Evolutionary conservation across 2,113 vertebrate species (phyloP).

Genomic region (Trogon melanurus): DNA sequence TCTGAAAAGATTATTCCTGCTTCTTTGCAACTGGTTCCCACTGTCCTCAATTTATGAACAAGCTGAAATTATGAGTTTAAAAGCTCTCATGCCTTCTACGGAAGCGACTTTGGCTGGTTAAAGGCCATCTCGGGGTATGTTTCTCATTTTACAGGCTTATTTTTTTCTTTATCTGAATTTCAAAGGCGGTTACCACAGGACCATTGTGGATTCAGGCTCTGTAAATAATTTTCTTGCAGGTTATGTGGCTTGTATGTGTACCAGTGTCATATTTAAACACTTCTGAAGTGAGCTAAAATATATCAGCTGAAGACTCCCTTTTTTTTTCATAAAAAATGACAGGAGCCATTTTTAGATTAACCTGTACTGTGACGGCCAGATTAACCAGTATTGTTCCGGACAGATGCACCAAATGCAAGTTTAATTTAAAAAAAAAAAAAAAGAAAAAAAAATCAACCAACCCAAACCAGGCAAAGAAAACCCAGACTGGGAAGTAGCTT

Average conservation of each 20-base stretch:
- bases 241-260: background rate
- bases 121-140: background rate
- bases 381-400: background rate
- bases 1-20: conserved; percentile 59
- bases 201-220: background rate
- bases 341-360: background rate
- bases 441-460: background rate
- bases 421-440: background rate
- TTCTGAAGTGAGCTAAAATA: background rate
- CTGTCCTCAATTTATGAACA: conserved; percentile 42
- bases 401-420: background rate
- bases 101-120: background rate
- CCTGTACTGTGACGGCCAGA: background rate
- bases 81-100: conserved; percentile 25
- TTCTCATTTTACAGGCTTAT: background rate
- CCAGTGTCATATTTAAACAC: background rate
- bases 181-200: background rate
- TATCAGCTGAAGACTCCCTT: background rate
- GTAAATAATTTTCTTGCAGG: background rate
- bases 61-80: conserved; percentile 41
- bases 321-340: background rate
- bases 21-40: conserved; percentile 71
- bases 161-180: background rate
- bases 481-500: conserved; percentile 62
- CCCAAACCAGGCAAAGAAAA: background rate